Conservation (phyloP, 2,113 vertebrate genomes). For the Campylomormyrus numenius region DNA sequence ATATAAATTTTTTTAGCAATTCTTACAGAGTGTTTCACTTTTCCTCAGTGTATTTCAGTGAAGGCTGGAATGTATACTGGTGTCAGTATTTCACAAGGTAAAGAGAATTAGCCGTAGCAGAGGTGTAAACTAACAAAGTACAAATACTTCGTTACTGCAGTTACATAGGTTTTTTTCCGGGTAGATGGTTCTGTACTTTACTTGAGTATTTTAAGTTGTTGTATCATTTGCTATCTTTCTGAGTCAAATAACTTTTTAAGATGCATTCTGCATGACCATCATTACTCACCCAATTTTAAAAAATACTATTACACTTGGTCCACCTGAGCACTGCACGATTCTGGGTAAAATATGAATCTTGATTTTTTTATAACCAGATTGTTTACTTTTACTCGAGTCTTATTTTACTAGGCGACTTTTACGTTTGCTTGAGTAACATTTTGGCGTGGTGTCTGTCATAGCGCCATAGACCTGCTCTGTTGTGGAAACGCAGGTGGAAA, state of each 20-base stretch:
- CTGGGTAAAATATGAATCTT: not conserved
- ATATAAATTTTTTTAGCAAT: not conserved
- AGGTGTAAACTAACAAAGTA: not conserved
- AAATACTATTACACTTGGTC: not conserved
- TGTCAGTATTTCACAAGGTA: not conserved
- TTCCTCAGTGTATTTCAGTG: not conserved
- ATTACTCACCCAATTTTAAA: not conserved
- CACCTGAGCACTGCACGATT: not conserved
- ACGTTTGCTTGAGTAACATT: no score
- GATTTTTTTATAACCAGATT: not conserved
- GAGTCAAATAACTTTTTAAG: not conserved
- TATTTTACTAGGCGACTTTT: not conserved
- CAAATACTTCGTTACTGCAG: not conserved
- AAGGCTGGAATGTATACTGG: not conserved
- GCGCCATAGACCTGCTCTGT: not conserved
- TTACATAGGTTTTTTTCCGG: not conserved
- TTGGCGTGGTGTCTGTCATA: not conserved
- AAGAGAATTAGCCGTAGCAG: not conserved
- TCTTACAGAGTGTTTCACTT: not conserved
- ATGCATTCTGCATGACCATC: not conserved
- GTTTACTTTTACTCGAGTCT: not conserved
- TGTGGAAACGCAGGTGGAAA: not conserved
- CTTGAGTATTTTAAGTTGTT: not conserved
- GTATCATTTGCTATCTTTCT: not conserved
- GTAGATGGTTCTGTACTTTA: not conserved